Evolutionary conservation across 2,797 vertebrate species (phyloP), one percentile per base, ranked within the genome.

Genomic region (Microctenopoma stevenorrisi): DNA sequence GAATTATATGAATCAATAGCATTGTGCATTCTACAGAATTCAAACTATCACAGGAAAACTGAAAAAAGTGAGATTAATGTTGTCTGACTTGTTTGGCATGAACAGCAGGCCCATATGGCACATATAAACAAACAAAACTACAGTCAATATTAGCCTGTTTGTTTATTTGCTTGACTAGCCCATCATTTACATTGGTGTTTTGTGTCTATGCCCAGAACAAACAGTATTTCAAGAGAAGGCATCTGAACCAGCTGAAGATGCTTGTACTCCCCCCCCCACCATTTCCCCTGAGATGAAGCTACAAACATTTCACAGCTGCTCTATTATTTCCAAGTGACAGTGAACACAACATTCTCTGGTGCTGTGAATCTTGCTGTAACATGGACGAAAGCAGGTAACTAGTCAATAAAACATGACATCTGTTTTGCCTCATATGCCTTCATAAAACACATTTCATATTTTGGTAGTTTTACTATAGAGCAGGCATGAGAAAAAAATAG

Each of bases 181-280:
- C 90, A 92, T 90, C 92, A 91, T 92, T 89, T 88, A 88, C 85
- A 82, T 83, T 78, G 58, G 86, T 90, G 75, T 86, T 88, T 94
- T 94, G 93, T 92, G 92, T 88, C 86, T 86, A 79, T 89, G 92
- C 75, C 78, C 91, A 93, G 84, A 90, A 90, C 92, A 95, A 96
- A 96, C 94, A 95, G 48, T 22, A 69, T 86, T 89, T 87, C 68
- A 70, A 74, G 68, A 72, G 64, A 85, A 85, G 53, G 68, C 79
- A 63, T 79, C 75, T 81, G 62, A 57, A 82, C 67, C 49, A 89
- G 86, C 83, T 86, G 86, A 92, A 85, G 92, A 90, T 75, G 93
- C 94, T 94, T 93, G 78, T 93, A 92, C 94, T 93, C 92, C 74
- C 74, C 33, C 33, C 25, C 55, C 43, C 43, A 44, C 76, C 78